Base-by-base conservation (phyloP, 2,797 vertebrate genomes). In the Protonibea diacanthus region DNA sequence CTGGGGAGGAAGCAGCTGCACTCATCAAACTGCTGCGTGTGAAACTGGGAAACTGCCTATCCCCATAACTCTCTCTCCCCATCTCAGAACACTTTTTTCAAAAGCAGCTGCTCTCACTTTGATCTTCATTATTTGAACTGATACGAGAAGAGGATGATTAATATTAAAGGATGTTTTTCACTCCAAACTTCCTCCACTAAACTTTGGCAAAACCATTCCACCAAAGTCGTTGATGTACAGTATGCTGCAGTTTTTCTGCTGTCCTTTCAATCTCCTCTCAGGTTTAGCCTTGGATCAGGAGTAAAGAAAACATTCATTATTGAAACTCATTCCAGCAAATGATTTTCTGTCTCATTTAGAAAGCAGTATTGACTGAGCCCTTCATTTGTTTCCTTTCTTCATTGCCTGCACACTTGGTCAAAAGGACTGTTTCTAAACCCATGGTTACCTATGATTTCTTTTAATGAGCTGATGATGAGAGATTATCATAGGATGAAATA, bases 291-390 rank as follows among this genome's bases (percentile, higher is more conserved):
- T 83, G 68, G 49, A 71, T 85, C 78, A 76, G 72, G 80, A 66
- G 29, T 25, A 81, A 78, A 81, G 47, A 29, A 79, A 60, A 44
- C 82, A 83, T 86, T 86, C 69, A 81, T 79, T 67, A 84, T 48
- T 74, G 74, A 83, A 86, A 70, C 66, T 79, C 66, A 25, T 75
- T 88, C 86, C 73, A 85, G 80, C 42, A n/a, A 91, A 84, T 60
- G 88, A 91, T 88, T 89, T 92, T 20, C 88, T 83, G 89, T 89
- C 90, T 82, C 64, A 38, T 87, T 65, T 82, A 57, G 81, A 73
- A 88, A 82, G 75, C 68, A n/a, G 64, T 79, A 89, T 87, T 81
- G 87, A 87, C 78, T 62, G 11, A 60, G 20, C 33, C 52, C 61
- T 71, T 84, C 45, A 47, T 74, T 71, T 0, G 1, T 64, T 72